Evolutionary conservation across 2,888 invertebrate genomes (phyloP).

Genomic region (Biston stratarius): DNA sequence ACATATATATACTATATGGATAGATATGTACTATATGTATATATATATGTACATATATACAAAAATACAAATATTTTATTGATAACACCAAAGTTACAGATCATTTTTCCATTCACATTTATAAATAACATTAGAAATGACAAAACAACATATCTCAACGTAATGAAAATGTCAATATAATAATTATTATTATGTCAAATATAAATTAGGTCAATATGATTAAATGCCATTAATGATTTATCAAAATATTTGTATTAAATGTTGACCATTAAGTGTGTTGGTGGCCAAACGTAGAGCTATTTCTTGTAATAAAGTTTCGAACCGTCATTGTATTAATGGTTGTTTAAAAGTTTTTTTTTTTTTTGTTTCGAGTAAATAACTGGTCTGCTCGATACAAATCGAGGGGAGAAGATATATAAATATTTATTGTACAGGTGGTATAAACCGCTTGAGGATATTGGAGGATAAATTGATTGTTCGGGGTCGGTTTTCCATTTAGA

Average conservation of each 20-base stretch:
- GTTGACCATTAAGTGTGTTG: background rate
- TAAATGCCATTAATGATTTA: slow-evolving; percentile 14
- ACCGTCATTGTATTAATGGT: slow-evolving; percentile 32
- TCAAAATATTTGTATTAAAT: slow-evolving; percentile 12
- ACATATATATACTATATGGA: too few species aligned
- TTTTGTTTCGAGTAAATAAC: slow-evolving; percentile 60
- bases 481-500: slow-evolving; percentile 87
- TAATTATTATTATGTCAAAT: too few species aligned
- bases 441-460: slow-evolving; percentile 85
- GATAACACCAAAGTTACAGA: too few species aligned
- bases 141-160: too few species aligned
- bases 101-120: too few species aligned
- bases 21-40: too few species aligned
- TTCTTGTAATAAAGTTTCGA: slow-evolving; percentile 8
- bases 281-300: too few species aligned
- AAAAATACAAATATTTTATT: too few species aligned
- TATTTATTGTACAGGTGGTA: slow-evolving; percentile 86
- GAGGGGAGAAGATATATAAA: slow-evolving; percentile 78
- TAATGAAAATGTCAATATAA: too few species aligned
- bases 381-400: slow-evolving; percentile 71
- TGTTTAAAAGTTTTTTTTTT: slow-evolving; percentile 51
- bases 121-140: too few species aligned
- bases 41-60: too few species aligned
- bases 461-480: slow-evolving; percentile 86
- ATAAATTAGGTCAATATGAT: background rate